Base-by-base conservation (phyloP, 2,888 invertebrate genomes). In the Ochropleura plecta region DNA sequence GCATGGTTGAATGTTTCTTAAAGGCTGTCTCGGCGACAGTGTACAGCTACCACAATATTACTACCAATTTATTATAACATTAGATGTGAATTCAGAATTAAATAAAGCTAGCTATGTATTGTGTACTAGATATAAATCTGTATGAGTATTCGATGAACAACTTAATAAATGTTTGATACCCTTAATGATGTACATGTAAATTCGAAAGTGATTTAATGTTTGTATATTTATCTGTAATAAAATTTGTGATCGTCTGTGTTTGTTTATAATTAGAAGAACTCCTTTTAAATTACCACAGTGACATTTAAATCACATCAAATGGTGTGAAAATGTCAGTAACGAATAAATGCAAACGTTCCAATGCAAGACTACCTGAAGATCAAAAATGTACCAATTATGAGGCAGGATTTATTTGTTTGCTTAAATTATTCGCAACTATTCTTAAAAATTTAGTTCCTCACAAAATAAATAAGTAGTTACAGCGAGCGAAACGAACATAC, bases 161-260 rank as follows among this genome's bases (percentile, higher is more conserved):
- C 64, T 78, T 77, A 74, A 70, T 70, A 69, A 76, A 77, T 83
- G 20, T 83, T 75, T 81, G 59, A 73, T 67, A 76, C 53, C 53
- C 62, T 82, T 48, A 67, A 73, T 74, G 48, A 72, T 66, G 44
- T 74, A 84, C 49, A 76, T 74, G 71, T 81, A 76, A 86, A 83
- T 78, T 81, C 57, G 60, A 72, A 79, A 70, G 49, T 70, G 70
- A 84, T 77, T 81, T 79, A 84, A 84, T 88, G 76, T 88, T 87
- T 88, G 81, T 88, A 88, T 83, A 88, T 83, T 85, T 83, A 86
- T 80, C 81, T 81, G 82, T 82, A 88, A 88, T 88, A 86, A 87
- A 88, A 85, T 81, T 85, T 84, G 79, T 88, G 86, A 88, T 84
- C 76, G 88, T 88, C 85, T 46, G n/a, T 69, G n/a, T 51, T 49